Evolutionary conservation across 2,797 vertebrate genomes (phyloP).

Genomic region (Anniella stebbinsi): DNA sequence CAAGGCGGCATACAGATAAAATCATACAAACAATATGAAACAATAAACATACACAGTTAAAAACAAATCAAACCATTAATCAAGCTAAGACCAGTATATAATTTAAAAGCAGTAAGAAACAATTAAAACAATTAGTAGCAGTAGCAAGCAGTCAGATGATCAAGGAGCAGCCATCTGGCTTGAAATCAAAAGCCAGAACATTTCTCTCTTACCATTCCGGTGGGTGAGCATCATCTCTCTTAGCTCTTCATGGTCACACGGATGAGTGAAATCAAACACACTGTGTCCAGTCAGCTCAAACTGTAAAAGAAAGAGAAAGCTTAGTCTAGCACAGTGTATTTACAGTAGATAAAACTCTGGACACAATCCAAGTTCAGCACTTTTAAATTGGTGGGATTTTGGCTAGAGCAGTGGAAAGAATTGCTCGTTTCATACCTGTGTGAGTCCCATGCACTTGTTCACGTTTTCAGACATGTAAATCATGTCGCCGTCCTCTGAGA

Average conservation of each 20-base stretch:
- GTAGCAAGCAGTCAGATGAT: slow-evolving; percentile 43
- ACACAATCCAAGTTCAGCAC: background rate
- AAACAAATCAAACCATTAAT: too few relatives aligned
- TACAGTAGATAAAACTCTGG: slow-evolving; percentile 10
- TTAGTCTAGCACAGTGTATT: slow-evolving; percentile 38
- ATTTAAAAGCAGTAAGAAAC: background rate
- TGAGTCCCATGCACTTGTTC: slow-evolving; percentile 96
- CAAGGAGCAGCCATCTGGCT: slow-evolving; percentile 48
- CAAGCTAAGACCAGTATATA: too few relatives aligned
- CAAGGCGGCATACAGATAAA: too few relatives aligned
- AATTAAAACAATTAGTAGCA: slow-evolving; percentile 17
- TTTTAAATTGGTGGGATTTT: background rate
- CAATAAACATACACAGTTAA: too few relatives aligned
- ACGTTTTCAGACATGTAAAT: slow-evolving; percentile 97
- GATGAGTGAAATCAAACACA: slow-evolving; percentile 97
- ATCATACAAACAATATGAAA: too few relatives aligned
- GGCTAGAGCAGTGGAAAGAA: slow-evolving; percentile 19
- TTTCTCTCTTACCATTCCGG: slow-evolving; percentile 88
- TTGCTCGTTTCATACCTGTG: slow-evolving; percentile 85
- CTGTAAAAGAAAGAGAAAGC: slow-evolving; percentile 77
- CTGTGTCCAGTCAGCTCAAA: slow-evolving; percentile 98
- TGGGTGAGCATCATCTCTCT: slow-evolving; percentile 96
- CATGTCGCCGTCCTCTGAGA: slow-evolving; percentile 97
- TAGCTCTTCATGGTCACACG: slow-evolving; percentile 98
- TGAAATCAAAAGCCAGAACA: slow-evolving; percentile 57